Evolutionary conservation across 2,888 invertebrate genomes (phyloP).

Genomic region (Campaea margaritaria): DNA sequence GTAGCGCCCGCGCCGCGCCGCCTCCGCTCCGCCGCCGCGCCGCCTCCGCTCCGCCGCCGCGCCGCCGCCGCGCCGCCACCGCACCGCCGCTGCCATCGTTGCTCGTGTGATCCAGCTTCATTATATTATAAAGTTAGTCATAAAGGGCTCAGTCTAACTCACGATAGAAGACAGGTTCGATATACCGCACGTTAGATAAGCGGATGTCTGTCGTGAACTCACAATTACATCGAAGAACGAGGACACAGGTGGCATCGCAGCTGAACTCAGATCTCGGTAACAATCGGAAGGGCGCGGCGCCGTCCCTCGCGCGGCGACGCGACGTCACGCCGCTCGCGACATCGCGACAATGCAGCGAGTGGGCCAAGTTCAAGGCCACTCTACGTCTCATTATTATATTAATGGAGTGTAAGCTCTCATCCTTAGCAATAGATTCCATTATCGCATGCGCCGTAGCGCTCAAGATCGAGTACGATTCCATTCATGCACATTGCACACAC

Average conservation of each 20-base stretch:
- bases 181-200: too few species aligned
- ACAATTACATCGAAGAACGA: too few species aligned
- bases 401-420: neutral
- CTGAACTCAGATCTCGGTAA: too few species aligned
- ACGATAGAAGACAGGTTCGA: too few species aligned
- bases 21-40: neutral
- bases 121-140: too few species aligned
- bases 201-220: too few species aligned
- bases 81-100: neutral
- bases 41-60: neutral
- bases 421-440: neutral
- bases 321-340: too few species aligned
- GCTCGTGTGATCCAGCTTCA: neutral
- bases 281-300: too few species aligned
- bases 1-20: neutral
- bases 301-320: neutral
- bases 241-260: too few species aligned
- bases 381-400: neutral
- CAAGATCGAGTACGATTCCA: conserved; percentile 10
- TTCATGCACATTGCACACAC: conserved; percentile 1
- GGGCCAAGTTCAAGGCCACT: conserved; percentile 27
- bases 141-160: too few species aligned
- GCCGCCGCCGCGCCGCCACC: too few species aligned
- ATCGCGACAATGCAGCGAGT: neutral
- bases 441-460: neutral